Evolutionary conservation across 2,113 vertebrate genomes (phyloP), one percentile per base, ranked within the genome.

Genomic region (Okapia johnstoni): DNA sequence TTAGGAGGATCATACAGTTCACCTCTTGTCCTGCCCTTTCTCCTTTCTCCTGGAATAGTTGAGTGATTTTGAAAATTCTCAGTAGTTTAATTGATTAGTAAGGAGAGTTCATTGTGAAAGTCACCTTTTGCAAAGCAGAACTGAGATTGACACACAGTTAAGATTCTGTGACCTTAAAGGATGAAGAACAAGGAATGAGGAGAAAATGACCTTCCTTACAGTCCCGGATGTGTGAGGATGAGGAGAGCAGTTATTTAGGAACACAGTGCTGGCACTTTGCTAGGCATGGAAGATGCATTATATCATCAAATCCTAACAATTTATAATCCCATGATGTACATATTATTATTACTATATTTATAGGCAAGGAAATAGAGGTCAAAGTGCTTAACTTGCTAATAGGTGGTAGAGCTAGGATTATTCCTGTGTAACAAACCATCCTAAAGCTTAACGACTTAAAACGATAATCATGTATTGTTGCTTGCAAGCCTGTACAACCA

Each of bases 21-120:
- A 96, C 94, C 93, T 98, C 93, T 93, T 95, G 88, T 98, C 97
- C 91, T 98, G 95, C 88, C 96, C 97, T 97, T 97, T 96, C 12
- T 97, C 93, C 93, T 88, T 97, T 96, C 88, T 95, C 93, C 91
- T 81, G 83, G 97, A 98, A 98, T 96, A 98, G 96, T 90, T 97
- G 96, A 98, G 94, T 92, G 93, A 97, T 97, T 98, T 96, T 97
- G 95, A 98, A 97, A 97, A 97, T 97, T 98, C 83, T 97, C 66
- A 26, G 93, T 96, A 70, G 94, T 98, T 97, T 98, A 98, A 97
- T 97, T 97, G 98, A 98, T 98, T 97, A 96, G 95, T 70, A 80
- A 79, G 84, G 93, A 96, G 91, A 98, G 76, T 97, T 97, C 60
- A 83, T 95, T 97, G 98, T 97, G 97, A 98, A 98, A 97, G 95